A percentile compares a stretch with the other conserved stretches of the same genome.
phyloP scores from a whole-genome alignment of 2,888 invertebrate species.

The Capitulum mitella region DNA sequence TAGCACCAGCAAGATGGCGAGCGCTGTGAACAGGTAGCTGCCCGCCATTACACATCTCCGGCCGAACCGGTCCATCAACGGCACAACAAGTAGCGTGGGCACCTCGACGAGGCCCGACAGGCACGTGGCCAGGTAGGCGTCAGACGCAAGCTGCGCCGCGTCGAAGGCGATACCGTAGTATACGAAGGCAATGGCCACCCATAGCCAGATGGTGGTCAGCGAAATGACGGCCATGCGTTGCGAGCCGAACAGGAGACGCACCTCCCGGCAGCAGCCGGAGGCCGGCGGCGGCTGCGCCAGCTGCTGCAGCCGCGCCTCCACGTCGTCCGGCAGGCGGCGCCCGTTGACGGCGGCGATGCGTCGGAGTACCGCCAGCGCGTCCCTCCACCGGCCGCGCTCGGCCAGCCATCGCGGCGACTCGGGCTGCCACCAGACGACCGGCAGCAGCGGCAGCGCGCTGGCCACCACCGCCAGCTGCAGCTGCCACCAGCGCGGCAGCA shows the following conservation, averaged over 20 bases:
- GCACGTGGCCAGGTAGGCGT: conserved; percentile 48
- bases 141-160: conserved; percentile 44
- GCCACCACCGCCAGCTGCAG: conserved; percentile 48
- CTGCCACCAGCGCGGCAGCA: conserved; percentile 48
- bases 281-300: neutral
- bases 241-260: neutral
- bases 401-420: conserved; percentile 9
- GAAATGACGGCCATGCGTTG: neutral
- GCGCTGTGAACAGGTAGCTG: conserved; percentile 44
- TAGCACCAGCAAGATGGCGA: conserved; percentile 44
- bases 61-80: conserved; percentile 44
- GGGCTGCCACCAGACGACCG: conserved; percentile 30
- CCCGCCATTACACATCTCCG: conserved; percentile 45
- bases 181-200: conserved; percentile 41
- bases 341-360: neutral
- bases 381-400: neutral
- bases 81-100: conserved; percentile 44
- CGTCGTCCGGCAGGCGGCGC: neutral
- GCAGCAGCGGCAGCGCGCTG: conserved; percentile 46
- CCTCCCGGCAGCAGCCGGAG: neutral
- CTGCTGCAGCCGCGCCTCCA: neutral
- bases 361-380: neutral
- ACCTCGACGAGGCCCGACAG: conserved; percentile 47
- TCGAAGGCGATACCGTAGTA: conserved; percentile 46
- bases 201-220: neutral